phyloP scores from a whole-genome alignment of 2,888 invertebrate genomes.

The Catocala nupta region DNA sequence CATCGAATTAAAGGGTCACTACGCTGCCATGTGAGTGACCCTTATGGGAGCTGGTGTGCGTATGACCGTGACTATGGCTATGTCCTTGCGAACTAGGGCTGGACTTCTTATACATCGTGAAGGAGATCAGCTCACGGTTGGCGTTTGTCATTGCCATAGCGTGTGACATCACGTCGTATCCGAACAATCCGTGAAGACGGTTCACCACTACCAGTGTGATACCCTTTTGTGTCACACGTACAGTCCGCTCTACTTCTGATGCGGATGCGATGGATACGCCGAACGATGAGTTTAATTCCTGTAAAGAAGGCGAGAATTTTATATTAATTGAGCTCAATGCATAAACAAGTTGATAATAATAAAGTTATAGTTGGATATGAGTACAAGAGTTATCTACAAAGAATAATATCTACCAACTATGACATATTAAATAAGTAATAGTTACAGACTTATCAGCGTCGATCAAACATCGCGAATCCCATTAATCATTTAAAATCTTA shows the following conservation, averaged over 20 bases:
- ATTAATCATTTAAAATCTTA: no score
- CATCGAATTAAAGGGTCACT: constrained; percentile 67
- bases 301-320: constrained; percentile 33
- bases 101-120: constrained; percentile 83
- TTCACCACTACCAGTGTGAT: constrained; percentile 81
- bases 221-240: constrained; percentile 78
- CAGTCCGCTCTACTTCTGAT: constrained; percentile 73
- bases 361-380: no score
- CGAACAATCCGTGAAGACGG: constrained; percentile 79
- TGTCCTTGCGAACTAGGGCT: constrained; percentile 63
- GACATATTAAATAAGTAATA: no score
- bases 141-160: constrained; percentile 85
- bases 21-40: constrained; percentile 63
- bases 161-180: constrained; percentile 83
- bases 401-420: no score
- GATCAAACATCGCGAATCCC: no score
- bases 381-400: no score
- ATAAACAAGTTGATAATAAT: no score
- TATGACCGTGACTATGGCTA: constrained; percentile 59
- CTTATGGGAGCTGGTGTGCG: constrained; percentile 44
- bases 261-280: constrained; percentile 68
- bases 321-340: no score
- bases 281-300: constrained; percentile 81
- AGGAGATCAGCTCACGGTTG: constrained; percentile 81
- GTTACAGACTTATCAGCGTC: no score